Evolutionary conservation across 2,113 vertebrate genomes (phyloP).

Genomic region (Sterna hirundo): DNA sequence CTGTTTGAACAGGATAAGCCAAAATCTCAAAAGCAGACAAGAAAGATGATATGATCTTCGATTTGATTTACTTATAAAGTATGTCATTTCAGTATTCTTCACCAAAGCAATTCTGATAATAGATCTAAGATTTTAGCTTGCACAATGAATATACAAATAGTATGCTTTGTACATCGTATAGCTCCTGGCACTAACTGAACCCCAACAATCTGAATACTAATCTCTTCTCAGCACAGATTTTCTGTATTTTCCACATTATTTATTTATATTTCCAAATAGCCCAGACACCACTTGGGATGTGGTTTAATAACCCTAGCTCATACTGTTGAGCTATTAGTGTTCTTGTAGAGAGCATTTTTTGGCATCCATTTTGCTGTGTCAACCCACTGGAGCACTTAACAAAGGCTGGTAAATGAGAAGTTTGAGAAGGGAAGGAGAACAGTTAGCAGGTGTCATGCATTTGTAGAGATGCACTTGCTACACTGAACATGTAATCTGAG

Average conservation of each 20-base stretch:
- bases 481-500: neutral
- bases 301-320: conserved; percentile 44
- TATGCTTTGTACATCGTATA: neutral
- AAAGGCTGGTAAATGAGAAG: conserved; percentile 24
- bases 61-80: neutral
- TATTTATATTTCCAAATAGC: conserved; percentile 63
- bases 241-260: conserved; percentile 51
- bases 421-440: neutral
- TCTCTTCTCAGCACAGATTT: conserved; percentile 45
- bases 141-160: conserved; percentile 6
- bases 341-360: neutral
- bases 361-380: conserved; percentile 9
- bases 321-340: neutral
- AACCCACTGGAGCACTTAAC: neutral
- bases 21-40: neutral
- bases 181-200: neutral
- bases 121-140: conserved; percentile 8
- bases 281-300: conserved; percentile 2
- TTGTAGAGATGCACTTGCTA: neutral
- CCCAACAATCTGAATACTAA: conserved; percentile 33
- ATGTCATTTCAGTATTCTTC: neutral
- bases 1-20: neutral
- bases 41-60: neutral
- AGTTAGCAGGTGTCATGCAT: conserved; percentile 12
- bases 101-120: neutral